phyloP scores from a whole-genome alignment of 2,888 invertebrate genomes.

The Melangyna quadrimaculata region DNA sequence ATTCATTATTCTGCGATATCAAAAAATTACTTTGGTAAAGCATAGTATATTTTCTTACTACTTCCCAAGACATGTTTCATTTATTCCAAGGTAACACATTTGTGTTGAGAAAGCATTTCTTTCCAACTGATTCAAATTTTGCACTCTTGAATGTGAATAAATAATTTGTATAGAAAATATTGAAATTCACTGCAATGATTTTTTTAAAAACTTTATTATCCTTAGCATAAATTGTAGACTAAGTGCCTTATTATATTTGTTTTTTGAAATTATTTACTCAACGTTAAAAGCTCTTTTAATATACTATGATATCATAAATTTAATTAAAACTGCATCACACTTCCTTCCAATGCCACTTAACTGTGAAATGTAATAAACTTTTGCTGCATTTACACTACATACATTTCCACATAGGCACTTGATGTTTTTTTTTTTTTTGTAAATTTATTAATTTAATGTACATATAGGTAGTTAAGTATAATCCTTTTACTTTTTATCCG shows the following conservation, averaged over 20 bases:
- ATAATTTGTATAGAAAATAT: too few species aligned
- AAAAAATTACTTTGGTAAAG: too few species aligned
- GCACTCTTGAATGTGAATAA: too few species aligned
- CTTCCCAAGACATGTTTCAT: too few species aligned
- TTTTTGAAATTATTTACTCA: not conserved
- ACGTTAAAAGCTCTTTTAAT: not conserved
- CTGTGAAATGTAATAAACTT: conserved; percentile 1
- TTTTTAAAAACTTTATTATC: too few species aligned
- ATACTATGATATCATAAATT: not conserved
- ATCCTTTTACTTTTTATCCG: not conserved
- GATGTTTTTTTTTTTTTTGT: not conserved
- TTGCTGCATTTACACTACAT: not conserved
- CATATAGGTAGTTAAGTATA: not conserved
- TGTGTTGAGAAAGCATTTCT: too few species aligned
- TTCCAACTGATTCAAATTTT: too few species aligned
- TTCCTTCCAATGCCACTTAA: not conserved
- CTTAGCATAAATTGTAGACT: not conserved
- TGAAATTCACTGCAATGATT: too few species aligned
- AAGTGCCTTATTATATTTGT: not conserved
- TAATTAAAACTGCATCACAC: conserved; percentile 5
- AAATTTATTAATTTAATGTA: not conserved
- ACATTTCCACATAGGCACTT: too few species aligned
- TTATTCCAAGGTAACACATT: too few species aligned
- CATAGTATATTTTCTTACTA: too few species aligned
- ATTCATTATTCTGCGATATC: too few species aligned